phyloP scores from a whole-genome alignment of 2,113 vertebrate genomes.

The Pygoscelis adeliae region DNA sequence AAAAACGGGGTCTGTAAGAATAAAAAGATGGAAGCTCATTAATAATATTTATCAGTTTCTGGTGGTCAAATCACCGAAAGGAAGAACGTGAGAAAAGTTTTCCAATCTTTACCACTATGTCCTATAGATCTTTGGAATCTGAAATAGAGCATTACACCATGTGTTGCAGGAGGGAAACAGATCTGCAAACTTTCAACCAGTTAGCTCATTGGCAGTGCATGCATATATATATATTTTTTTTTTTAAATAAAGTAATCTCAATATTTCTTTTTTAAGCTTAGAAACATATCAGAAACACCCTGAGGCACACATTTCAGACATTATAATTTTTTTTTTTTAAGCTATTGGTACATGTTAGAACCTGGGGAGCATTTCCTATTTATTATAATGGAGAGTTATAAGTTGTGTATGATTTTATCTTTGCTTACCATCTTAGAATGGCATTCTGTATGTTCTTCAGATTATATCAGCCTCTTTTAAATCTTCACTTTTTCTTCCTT shows the following conservation, averaged over 20 bases:
- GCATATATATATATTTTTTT: neutral
- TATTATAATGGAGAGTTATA: neutral
- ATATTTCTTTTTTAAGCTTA: neutral
- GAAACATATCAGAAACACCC: neutral
- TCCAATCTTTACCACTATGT: neutral
- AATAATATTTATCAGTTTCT: neutral
- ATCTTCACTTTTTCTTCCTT: neutral
- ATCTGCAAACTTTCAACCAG: neutral
- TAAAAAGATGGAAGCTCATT: neutral
- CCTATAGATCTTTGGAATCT: neutral
- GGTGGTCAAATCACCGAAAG: neutral
- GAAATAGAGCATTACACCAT: neutral
- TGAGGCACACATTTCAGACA: neutral
- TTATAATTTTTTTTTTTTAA: neutral
- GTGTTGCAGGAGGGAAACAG: neutral
- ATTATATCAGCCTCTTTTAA: neutral
- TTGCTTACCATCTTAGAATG: neutral
- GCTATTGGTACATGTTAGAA: neutral
- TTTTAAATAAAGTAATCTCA: neutral
- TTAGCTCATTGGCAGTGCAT: neutral
- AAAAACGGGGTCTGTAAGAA: neutral
- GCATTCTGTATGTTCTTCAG: neutral
- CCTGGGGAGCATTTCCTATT: neutral
- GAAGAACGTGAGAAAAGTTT: neutral
- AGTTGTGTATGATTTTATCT: neutral